Evolutionary conservation across 37 sponge, comb jelly and placozoan genomes (phyloP).

Genomic region (Mnemiopsis leidyi): DNA sequence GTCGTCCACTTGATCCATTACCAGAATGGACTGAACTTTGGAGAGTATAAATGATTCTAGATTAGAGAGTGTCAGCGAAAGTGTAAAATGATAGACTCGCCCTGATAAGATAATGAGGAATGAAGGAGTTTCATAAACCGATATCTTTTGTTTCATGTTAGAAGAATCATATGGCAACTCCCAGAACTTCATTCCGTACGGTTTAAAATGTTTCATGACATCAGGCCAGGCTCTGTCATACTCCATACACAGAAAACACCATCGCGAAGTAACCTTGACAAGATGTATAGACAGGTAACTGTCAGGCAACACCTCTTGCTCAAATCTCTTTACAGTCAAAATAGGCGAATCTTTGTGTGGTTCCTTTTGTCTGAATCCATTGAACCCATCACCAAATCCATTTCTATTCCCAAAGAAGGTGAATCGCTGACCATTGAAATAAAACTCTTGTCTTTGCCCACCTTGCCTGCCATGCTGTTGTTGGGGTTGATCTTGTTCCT

Average conservation of each 20-base stretch:
- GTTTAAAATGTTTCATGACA: constrained; percentile 44
- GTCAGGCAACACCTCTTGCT: constrained; percentile 45
- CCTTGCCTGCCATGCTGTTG: not conserved
- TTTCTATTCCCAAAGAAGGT: not conserved
- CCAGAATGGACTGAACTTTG: not conserved
- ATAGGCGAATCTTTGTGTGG: constrained; percentile 14
- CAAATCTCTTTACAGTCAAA: constrained; percentile 52
- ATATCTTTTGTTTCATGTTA: constrained; percentile 26
- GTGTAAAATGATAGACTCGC: constrained; percentile 47
- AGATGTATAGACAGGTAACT: constrained; percentile 26
- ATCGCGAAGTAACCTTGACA: constrained; percentile 38
- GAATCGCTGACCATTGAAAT: constrained; percentile 26
- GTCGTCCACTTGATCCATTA: constrained; percentile 19
- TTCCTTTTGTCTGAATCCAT: not conserved
- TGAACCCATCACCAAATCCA: not conserved
- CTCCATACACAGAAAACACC: constrained; percentile 54
- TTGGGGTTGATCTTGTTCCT: not conserved
- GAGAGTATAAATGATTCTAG: constrained; percentile 11
- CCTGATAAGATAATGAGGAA: constrained; percentile 9
- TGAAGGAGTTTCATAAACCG: constrained; percentile 59
- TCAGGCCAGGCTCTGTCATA: constrained; percentile 47
- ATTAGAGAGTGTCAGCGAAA: not conserved
- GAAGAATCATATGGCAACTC: constrained; percentile 46
- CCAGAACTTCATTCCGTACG: constrained; percentile 49
- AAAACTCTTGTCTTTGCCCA: not conserved